Percentiles rank a stretch among this genome's conserved stretches.
phyloP scores from a whole-genome alignment of 2,888 invertebrate species.

The Caenorhabditis macrosperma region DNA sequence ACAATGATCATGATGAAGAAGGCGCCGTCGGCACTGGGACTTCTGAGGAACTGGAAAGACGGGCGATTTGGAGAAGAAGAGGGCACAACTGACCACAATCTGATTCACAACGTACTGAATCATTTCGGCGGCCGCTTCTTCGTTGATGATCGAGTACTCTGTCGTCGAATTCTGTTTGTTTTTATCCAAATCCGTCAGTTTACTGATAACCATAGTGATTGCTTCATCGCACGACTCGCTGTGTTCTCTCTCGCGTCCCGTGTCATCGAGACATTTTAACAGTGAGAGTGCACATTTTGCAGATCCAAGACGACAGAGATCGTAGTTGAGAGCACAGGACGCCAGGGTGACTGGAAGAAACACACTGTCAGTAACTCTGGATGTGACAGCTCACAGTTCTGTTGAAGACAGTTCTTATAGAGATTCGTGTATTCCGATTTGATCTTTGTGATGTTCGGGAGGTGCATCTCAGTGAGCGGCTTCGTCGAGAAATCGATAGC shows the following conservation, averaged over 20 bases:
- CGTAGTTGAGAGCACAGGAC: constrained; percentile 27
- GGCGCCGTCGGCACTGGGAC: background rate
- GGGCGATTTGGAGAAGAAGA: background rate
- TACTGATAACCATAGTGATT: background rate
- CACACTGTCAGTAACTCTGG: too few species aligned
- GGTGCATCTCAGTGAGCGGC: background rate
- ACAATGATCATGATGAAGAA: background rate
- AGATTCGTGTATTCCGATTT: background rate
- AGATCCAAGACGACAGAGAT: background rate
- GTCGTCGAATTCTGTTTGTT: background rate
- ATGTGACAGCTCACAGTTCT: too few species aligned
- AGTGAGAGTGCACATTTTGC: constrained; percentile 1
- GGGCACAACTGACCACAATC: background rate
- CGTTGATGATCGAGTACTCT: background rate
- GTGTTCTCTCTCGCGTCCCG: background rate
- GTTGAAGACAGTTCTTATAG: background rate
- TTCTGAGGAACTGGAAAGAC: background rate
- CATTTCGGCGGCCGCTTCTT: too few species aligned
- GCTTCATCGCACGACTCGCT: constrained; percentile 1
- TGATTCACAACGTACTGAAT: background rate
- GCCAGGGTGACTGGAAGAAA: background rate
- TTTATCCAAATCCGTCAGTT: background rate
- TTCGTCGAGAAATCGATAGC: background rate
- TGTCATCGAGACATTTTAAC: constrained; percentile 1
- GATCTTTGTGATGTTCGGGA: background rate